Evolutionary conservation across 2,113 vertebrate species (phyloP), one percentile per base, ranked within the genome.

Genomic region (Nyctibius bracteatus): DNA sequence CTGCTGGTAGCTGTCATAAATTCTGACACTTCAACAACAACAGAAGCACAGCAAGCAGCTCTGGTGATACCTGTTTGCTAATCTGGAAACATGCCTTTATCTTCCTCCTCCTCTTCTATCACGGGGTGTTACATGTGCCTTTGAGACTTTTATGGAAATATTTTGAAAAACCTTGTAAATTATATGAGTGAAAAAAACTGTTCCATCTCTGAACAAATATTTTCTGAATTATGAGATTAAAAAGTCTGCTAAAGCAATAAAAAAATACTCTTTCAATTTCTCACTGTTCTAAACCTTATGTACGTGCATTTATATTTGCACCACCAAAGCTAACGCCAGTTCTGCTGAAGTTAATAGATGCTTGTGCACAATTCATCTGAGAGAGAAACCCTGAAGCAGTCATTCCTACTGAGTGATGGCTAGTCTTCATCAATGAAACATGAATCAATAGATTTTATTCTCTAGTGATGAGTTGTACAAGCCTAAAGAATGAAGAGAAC

Each of bases 321-420:
- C 27, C 46, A 39, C 33, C 30, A 86, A 66, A 80, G 22, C 28
- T 66, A 59, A 41, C 0, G 0, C 22, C 41, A 39, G 0, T 68
- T 86, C 47, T 55, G 33, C 62, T 82, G 62, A 63, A 87, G 46
- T 55, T 89, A n/a, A 24, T 68, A 71, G 19, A 20, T 46, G 24
- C 6, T 58, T 46, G 7, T 67, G 33, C 51, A 27, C 46, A 22
- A 0, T 37, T 57, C 11, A 10, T 62, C 49, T 30, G 33, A 82
- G 54, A 67, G 25, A 68, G 37, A 61, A 82, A 33, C 20, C 22
- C 35, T 67, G 83, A 63, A 84, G n/a, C 24, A 6, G 16, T 46
- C 25, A 3, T 81, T 78, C 43, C 58, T 73, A 14, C 18, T 39
- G 49, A 68, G 35, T 24, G 9, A 58, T 81, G 73, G 33, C 30